Percentiles rank a stretch among this genome's conserved stretches.
phyloP scores from a whole-genome alignment of 2,113 vertebrate species.

The Fregetta grallaria region DNA sequence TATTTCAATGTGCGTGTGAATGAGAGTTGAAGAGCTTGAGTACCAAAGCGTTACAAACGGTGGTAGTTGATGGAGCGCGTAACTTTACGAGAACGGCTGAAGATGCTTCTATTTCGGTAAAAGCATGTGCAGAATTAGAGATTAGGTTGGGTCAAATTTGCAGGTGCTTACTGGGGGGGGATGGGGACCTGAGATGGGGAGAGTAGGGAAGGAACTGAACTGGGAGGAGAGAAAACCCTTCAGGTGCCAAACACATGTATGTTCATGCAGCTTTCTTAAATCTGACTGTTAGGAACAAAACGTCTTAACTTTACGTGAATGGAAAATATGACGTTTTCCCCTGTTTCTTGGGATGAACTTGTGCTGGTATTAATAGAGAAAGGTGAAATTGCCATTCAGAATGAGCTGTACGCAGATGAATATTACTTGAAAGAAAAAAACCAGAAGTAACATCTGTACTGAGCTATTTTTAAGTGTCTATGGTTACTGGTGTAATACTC shows the following conservation, averaged over 20 bases:
- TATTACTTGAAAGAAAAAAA: conserved; percentile 29
- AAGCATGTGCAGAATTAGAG: background rate
- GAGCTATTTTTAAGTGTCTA: conserved; percentile 54
- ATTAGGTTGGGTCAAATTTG: background rate
- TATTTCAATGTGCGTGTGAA: fast-evolving
- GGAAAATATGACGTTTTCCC: background rate
- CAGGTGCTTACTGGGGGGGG: background rate
- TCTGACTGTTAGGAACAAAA: background rate
- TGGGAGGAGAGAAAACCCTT: background rate
- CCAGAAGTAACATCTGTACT: conserved; percentile 25
- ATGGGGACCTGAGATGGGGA: background rate
- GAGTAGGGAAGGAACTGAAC: background rate
- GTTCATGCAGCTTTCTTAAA: background rate
- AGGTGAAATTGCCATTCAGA: background rate
- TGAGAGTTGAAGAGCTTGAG: background rate
- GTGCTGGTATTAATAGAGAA: background rate
- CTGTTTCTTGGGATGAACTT: background rate
- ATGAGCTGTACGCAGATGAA: background rate
- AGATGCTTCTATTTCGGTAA: background rate
- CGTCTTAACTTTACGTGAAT: background rate
- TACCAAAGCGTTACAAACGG: fast-evolving
- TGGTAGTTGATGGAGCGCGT: background rate
- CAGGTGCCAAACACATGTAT: background rate
- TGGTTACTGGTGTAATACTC: conserved; percentile 28
- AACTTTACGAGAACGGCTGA: background rate